A percentile compares a stretch with the other conserved stretches of the same genome.
Evolutionary conservation across 2,113 vertebrate genomes (phyloP).

Genomic region (Motacilla alba): DNA sequence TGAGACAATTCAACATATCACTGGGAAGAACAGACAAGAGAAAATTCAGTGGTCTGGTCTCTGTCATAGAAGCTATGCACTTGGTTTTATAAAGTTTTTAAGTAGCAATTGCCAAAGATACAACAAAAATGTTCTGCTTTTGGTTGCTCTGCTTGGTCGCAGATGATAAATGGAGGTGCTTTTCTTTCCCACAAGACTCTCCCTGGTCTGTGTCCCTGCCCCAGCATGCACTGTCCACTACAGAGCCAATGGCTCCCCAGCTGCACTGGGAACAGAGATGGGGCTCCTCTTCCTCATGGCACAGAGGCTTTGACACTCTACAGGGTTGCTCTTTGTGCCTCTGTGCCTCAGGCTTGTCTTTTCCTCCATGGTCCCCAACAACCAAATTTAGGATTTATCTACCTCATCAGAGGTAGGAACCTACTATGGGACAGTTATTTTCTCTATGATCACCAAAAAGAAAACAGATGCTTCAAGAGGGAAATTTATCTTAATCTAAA

Average conservation of each 20-base stretch:
- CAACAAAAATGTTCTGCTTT: background rate
- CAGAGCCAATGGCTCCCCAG: background rate
- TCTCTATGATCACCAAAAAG: background rate
- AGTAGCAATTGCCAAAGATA: background rate
- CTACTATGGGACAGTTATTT: background rate
- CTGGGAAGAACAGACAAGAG: background rate
- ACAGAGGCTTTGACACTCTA: background rate
- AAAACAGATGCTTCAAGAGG: background rate
- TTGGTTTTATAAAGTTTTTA: background rate
- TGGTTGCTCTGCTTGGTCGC: fast-evolving
- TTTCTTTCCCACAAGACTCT: background rate
- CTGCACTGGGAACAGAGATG: background rate
- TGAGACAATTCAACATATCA: background rate
- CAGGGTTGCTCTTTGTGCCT: background rate
- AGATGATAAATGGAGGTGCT: background rate
- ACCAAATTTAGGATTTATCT: background rate
- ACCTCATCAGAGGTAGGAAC: no score
- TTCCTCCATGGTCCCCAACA: fast-evolving
- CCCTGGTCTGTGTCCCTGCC: background rate
- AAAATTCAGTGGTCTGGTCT: background rate
- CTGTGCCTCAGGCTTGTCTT: background rate
- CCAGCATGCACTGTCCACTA: background rate
- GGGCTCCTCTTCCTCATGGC: background rate
- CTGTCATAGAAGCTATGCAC: background rate
- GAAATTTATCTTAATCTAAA: background rate